Evolutionary conservation across 2,888 invertebrate genomes (phyloP).

Genomic region (Ichneumon xanthorius): DNA sequence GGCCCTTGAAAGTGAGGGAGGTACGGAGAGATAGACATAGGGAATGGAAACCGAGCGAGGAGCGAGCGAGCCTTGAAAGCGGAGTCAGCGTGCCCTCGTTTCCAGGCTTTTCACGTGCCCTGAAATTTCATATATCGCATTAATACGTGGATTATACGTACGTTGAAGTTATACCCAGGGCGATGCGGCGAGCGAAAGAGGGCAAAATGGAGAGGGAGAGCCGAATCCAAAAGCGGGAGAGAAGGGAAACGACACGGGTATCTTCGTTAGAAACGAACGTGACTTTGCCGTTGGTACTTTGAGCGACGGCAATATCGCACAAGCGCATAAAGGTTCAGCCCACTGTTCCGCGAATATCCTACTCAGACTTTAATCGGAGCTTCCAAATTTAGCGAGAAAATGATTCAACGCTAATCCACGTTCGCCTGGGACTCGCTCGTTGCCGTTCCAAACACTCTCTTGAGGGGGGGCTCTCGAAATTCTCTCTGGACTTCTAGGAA

Average conservation of each 20-base stretch:
- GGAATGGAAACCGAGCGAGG: background rate
- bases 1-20: constrained; percentile 44
- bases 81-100: constrained; percentile 73
- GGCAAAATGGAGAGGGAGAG: background rate
- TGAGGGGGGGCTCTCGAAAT: background rate
- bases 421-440: background rate
- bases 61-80: constrained; percentile 35
- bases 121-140: constrained; percentile 76
- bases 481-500: background rate
- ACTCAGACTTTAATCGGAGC: background rate
- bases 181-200: constrained; percentile 15
- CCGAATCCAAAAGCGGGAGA: constrained; percentile 28
- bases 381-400: constrained; percentile 21
- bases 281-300: constrained; percentile 70
- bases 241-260: constrained; percentile 5
- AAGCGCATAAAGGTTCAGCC: constrained; percentile 24
- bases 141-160: constrained; percentile 73
- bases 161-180: constrained; percentile 61
- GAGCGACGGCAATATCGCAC: constrained; percentile 40
- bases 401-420: background rate
- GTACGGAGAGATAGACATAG: background rate
- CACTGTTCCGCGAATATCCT: constrained; percentile 14
- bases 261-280: constrained; percentile 77
- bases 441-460: background rate
- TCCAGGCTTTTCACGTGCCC: constrained; percentile 72